Percentiles rank a stretch among this genome's conserved stretches.
Evolutionary conservation across 1,140 invertebrate species (phyloP).

Genomic region (Antheraea pernyi): DNA sequence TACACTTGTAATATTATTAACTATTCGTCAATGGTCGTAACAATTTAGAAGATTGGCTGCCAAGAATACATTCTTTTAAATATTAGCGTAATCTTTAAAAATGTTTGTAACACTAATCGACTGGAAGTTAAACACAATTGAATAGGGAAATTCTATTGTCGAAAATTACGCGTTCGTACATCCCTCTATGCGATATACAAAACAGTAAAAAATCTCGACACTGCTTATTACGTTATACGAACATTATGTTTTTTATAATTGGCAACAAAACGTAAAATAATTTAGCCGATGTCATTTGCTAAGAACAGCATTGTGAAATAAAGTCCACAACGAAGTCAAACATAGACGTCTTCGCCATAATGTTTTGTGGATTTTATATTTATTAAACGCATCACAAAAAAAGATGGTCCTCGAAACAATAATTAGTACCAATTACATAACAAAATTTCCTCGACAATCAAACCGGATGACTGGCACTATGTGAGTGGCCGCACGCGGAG

Average conservation of each 20-base stretch:
- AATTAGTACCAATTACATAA: slow-evolving; percentile 68
- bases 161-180: too few relatives aligned
- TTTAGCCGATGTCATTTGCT: not conserved
- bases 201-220: too few relatives aligned
- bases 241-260: not conserved
- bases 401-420: slow-evolving; percentile 61
- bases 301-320: not conserved
- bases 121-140: too few relatives aligned
- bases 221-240: too few relatives aligned
- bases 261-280: not conserved
- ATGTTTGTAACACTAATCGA: too few relatives aligned
- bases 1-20: too few relatives aligned
- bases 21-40: too few relatives aligned
- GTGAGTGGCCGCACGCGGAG: slow-evolving; percentile 58
- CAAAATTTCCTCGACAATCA: slow-evolving; percentile 65
- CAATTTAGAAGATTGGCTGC: too few relatives aligned
- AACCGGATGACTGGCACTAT: slow-evolving; percentile 64
- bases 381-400: not conserved
- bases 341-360: not conserved
- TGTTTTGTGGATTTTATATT: not conserved
- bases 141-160: too few relatives aligned
- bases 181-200: too few relatives aligned
- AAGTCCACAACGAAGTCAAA: not conserved
- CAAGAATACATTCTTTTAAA: too few relatives aligned
- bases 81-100: too few relatives aligned